phyloP scores from a whole-genome alignment of 2,113 vertebrate genomes.

The Lampris megalopsis region DNA sequence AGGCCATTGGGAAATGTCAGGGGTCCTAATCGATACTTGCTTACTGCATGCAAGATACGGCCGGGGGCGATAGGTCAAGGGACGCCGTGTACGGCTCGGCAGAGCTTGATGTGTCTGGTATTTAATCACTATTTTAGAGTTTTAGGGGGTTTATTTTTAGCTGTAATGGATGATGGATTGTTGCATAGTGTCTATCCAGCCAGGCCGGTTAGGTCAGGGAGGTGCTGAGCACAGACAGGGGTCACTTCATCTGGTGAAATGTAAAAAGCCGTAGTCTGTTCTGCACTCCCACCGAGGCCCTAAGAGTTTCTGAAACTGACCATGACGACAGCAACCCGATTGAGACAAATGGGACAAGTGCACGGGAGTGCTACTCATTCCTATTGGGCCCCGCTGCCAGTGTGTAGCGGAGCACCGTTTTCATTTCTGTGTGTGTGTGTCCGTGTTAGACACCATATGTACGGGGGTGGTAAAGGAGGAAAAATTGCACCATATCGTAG shows the following conservation, averaged over 20 bases:
- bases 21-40: conserved; percentile 1
- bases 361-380: conserved; percentile 60
- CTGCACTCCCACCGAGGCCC: conserved; percentile 69
- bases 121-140: conserved; percentile 25
- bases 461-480: conserved; percentile 50
- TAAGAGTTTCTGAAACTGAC: conserved; percentile 58
- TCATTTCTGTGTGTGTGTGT: conserved; percentile 6
- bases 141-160: conserved; percentile 17
- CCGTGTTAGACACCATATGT: conserved; percentile 49
- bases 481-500: conserved; percentile 43
- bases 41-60: conserved; percentile 13
- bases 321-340: conserved; percentile 66
- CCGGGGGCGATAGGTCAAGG: neutral
- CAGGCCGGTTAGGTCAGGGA: conserved; percentile 65
- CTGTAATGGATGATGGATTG: conserved; percentile 34
- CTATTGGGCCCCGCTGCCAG: conserved; percentile 47
- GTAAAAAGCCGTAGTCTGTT: conserved; percentile 74
- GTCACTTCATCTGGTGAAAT: conserved; percentile 56
- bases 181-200: conserved; percentile 45
- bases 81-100: conserved; percentile 6
- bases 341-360: conserved; percentile 77
- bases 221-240: conserved; percentile 53
- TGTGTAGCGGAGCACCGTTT: conserved; percentile 54
- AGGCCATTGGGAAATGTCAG: neutral
- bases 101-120: conserved; percentile 22